Conservation (phyloP, 2,888 invertebrate species). For the Caenorhabditis sp. region DNA sequence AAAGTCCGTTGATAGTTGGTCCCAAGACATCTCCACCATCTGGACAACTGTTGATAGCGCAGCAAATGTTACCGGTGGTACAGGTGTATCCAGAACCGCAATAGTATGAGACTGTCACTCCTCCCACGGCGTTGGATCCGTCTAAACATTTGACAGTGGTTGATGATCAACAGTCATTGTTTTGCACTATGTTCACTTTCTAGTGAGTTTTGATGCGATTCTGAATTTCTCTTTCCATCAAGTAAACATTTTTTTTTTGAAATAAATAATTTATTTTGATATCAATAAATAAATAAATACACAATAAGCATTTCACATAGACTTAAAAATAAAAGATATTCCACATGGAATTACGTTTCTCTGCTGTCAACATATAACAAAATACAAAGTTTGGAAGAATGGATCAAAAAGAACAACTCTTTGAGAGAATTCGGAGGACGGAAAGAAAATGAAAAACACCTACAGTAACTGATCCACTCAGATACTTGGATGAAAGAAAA, state of each 20-base stretch:
- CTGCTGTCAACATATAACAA: neutral
- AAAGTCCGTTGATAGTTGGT: slow-evolving; percentile 69
- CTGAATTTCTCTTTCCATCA: too few relatives aligned
- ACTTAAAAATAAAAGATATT: neutral
- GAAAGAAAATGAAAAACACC: neutral
- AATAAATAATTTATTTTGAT: slow-evolving; percentile 1
- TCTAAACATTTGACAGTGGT: slow-evolving; percentile 65
- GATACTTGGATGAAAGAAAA: slow-evolving; percentile 10
- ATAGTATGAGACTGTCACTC: slow-evolving; percentile 53
- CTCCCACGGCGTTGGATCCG: slow-evolving; percentile 62
- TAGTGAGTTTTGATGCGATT: too few relatives aligned
- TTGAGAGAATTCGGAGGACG: slow-evolving; percentile 2
- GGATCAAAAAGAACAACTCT: neutral
- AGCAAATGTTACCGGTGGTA: slow-evolving; percentile 70
- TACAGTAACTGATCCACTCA: neutral
- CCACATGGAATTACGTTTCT: slow-evolving; percentile 3
- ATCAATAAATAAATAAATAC: slow-evolving; percentile 7
- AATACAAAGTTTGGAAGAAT: slow-evolving; percentile 2
- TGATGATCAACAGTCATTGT: slow-evolving; percentile 58
- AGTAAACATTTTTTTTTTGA: too few relatives aligned
- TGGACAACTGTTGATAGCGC: slow-evolving; percentile 65
- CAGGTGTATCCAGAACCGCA: slow-evolving; percentile 70
- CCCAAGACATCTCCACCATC: slow-evolving; percentile 64
- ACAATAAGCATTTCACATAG: neutral
- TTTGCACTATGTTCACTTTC: too few relatives aligned